These are phyloP conservation scores for Tubulanus polymorphus DNA, from an alignment of 2,888 invertebrate species.

Conservation along the genomic window DNA sequence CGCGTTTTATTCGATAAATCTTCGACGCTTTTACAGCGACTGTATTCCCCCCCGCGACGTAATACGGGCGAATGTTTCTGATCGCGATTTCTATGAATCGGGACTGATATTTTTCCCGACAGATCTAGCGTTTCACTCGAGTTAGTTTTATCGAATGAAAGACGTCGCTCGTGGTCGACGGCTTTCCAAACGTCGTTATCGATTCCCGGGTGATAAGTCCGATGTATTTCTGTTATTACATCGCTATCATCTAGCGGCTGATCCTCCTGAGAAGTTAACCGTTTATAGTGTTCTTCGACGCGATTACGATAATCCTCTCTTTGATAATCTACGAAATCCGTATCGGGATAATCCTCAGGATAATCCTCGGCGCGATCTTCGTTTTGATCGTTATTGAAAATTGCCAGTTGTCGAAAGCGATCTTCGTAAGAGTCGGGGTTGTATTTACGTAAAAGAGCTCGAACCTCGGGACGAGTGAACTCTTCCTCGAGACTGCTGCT, in stretches of 20 bases:
- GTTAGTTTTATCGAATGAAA: conserved; percentile 26
- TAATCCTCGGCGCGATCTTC: not conserved
- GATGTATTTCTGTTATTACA: conserved; percentile 12
- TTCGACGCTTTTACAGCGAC: too few relatives aligned
- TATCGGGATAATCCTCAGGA: conserved; percentile 31
- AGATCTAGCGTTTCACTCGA: conserved; percentile 13
- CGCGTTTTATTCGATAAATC: too few relatives aligned
- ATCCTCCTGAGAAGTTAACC: conserved; percentile 26
- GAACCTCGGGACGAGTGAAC: conserved; percentile 4
- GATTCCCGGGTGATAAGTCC: conserved; percentile 26
- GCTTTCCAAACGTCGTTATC: conserved; percentile 28
- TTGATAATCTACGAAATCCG: too few relatives aligned
- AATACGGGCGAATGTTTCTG: too few relatives aligned
- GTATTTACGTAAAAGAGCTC: conserved; percentile 6
- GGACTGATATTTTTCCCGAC: too few relatives aligned
- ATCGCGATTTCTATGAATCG: too few relatives aligned
- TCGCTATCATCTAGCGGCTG: conserved; percentile 23
- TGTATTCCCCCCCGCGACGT: too few relatives aligned
- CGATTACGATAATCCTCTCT: conserved; percentile 24
- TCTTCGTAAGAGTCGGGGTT: not conserved
- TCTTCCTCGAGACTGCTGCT: not conserved
- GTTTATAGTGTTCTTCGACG: conserved; percentile 28
- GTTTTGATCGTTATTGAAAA: not conserved
- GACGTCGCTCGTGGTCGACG: conserved; percentile 28
- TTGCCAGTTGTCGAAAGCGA: too few relatives aligned